A percentile compares a stretch with the other conserved stretches of the same genome.
Conservation (phyloP, 1,140 invertebrate genomes). For the Rhagoletis zephyria region DNA sequence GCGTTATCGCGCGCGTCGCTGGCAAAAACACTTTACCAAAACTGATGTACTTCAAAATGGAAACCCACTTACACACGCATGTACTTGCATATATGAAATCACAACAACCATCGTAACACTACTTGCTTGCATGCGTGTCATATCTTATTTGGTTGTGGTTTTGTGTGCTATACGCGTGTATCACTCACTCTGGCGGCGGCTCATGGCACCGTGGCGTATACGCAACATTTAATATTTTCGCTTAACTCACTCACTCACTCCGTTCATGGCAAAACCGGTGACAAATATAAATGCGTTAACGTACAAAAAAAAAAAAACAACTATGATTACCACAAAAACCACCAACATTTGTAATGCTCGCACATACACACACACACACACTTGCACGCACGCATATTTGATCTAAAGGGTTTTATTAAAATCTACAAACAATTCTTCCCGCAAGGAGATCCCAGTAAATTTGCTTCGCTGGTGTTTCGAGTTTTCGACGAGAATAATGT, state of each 20-base stretch:
- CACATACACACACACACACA: neutral
- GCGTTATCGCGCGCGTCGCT: neutral
- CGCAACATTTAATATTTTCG: conserved; percentile 24
- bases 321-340: conserved; percentile 40
- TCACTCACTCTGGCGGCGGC: no score
- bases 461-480: conserved; percentile 95
- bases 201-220: conserved; percentile 26
- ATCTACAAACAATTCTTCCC: conserved; percentile 99
- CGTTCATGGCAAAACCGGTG: neutral
- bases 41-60: neutral
- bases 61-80: neutral
- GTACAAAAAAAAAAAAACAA: neutral
- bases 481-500: conserved; percentile 99
- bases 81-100: neutral
- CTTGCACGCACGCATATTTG: neutral
- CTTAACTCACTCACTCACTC: neutral
- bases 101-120: neutral
- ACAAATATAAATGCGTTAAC: conserved; percentile 12
- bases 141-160: neutral
- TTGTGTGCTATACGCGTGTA: neutral
- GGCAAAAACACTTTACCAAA: neutral
- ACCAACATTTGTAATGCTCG: neutral
- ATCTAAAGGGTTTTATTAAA: conserved; percentile 93
- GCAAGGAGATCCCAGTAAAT: conserved; percentile 97
- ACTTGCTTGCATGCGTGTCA: neutral